A percentile compares a stretch with the other conserved stretches of the same genome.
Evolutionary conservation across 2,888 invertebrate species (phyloP).

Genomic region (Harmothoe impar): DNA sequence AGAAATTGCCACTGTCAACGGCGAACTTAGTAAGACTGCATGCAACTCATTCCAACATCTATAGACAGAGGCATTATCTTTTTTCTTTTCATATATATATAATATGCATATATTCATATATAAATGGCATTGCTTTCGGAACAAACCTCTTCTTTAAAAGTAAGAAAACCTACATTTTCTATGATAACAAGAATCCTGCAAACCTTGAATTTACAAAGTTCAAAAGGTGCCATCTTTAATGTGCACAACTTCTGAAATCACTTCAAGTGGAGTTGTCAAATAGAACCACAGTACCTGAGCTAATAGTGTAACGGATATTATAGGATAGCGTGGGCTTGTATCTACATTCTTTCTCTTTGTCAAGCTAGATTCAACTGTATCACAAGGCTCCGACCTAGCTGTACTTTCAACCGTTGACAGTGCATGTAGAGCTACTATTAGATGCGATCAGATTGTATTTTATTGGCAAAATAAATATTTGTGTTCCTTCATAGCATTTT

Average conservation of each 20-base stretch:
- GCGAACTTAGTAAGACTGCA: slow-evolving; percentile 9
- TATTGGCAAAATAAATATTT: slow-evolving; percentile 46
- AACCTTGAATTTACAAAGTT: neutral
- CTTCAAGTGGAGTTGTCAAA: slow-evolving; percentile 58
- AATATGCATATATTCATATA: too few relatives aligned
- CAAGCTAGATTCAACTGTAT: slow-evolving; percentile 46
- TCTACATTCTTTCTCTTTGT: slow-evolving; percentile 17
- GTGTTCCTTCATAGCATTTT: neutral
- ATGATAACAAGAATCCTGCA: slow-evolving; percentile 24
- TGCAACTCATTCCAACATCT: slow-evolving; percentile 26
- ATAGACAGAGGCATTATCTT: neutral
- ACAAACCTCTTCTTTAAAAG: slow-evolving; percentile 9
- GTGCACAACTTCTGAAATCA: slow-evolving; percentile 38
- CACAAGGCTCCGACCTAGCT: slow-evolving; percentile 33
- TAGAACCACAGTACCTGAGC: slow-evolving; percentile 60
- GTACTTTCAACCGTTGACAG: slow-evolving; percentile 40
- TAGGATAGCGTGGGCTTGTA: neutral
- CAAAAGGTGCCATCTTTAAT: neutral
- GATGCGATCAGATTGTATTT: neutral
- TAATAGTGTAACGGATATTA: slow-evolving; percentile 37
- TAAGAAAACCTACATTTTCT: neutral
- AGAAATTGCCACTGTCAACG: slow-evolving; percentile 45
- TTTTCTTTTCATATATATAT: neutral
- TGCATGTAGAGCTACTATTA: slow-evolving; percentile 47
- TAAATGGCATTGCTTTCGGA: neutral